Conservation (phyloP, 2,113 vertebrate genomes). For the Rhabdomys dilectus region DNA sequence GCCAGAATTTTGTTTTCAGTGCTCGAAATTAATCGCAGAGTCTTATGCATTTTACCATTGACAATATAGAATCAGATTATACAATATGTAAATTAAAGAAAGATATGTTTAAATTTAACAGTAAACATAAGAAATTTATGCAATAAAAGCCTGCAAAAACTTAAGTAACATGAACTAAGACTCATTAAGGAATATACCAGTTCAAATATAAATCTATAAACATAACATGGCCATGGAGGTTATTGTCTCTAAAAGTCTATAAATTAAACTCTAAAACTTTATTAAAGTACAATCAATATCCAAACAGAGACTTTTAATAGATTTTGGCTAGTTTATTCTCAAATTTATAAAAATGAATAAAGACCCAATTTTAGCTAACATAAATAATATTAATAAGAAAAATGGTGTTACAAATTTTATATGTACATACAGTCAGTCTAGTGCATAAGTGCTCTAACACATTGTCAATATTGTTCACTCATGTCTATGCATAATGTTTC, state of each 20-base stretch:
- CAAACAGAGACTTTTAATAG: neutral
- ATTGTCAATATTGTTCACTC: neutral
- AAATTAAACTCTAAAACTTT: neutral
- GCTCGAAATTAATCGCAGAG: neutral
- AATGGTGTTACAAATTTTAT: neutral
- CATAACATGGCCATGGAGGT: neutral
- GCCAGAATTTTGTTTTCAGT: neutral
- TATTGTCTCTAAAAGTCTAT: neutral
- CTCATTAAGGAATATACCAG: neutral
- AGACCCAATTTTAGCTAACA: neutral
- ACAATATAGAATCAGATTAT: neutral
- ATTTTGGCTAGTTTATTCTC: neutral
- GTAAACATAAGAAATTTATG: neutral
- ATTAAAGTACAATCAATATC: neutral
- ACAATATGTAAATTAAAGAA: neutral
- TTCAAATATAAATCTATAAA: neutral
- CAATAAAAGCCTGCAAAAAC: neutral
- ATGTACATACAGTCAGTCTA: neutral
- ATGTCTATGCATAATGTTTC: neutral
- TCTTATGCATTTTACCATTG: neutral
- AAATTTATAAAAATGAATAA: neutral
- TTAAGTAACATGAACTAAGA: neutral
- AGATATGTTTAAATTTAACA: neutral
- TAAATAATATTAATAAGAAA: neutral
- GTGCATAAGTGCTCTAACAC: neutral